A percentile compares a stretch with the other conserved stretches of the same genome.
Evolutionary conservation across 2,888 invertebrate species (phyloP).

Genomic region (Ennomos quercinarius): DNA sequence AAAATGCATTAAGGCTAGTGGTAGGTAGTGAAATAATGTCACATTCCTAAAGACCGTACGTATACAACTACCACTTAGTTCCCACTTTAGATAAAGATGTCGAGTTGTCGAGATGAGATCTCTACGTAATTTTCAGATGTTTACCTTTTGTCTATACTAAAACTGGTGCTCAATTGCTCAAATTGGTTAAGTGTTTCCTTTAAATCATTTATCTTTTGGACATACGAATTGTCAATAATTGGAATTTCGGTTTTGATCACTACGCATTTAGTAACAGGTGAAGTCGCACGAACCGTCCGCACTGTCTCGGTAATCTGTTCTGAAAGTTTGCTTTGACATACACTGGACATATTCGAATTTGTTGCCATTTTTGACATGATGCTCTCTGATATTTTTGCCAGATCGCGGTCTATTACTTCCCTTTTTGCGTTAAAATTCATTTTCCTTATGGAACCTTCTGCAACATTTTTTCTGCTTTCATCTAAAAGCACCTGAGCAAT

Average conservation of each 20-base stretch:
- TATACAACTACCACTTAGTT: too few relatives aligned
- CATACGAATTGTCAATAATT: constrained; percentile 82
- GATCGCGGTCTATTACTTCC: constrained; percentile 52
- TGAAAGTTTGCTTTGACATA: constrained; percentile 53
- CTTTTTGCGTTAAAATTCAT: constrained; percentile 60
- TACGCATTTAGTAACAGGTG: constrained; percentile 64
- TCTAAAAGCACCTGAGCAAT: constrained; percentile 88
- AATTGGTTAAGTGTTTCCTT: constrained; percentile 87
- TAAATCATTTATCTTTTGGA: constrained; percentile 85
- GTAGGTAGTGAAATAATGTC: too few relatives aligned
- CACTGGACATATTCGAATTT: constrained; percentile 49
- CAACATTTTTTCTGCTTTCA: constrained; percentile 85
- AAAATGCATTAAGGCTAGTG: background rate
- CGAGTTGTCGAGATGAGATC: too few relatives aligned
- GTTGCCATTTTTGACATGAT: constrained; percentile 52
- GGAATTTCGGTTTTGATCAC: constrained; percentile 71
- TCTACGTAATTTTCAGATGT: background rate
- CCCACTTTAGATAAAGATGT: too few relatives aligned
- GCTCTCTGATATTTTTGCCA: constrained; percentile 53
- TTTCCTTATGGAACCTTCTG: constrained; percentile 63
- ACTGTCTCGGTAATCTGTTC: constrained; percentile 61
- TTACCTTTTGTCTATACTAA: constrained; percentile 89
- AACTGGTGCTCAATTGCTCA: constrained; percentile 85
- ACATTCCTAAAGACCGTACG: too few relatives aligned
- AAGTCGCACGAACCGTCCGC: constrained; percentile 59